These are phyloP conservation scores for Criorhina ranunculi DNA, from an alignment of 2,888 invertebrate species.

Conservation along the genomic window DNA sequence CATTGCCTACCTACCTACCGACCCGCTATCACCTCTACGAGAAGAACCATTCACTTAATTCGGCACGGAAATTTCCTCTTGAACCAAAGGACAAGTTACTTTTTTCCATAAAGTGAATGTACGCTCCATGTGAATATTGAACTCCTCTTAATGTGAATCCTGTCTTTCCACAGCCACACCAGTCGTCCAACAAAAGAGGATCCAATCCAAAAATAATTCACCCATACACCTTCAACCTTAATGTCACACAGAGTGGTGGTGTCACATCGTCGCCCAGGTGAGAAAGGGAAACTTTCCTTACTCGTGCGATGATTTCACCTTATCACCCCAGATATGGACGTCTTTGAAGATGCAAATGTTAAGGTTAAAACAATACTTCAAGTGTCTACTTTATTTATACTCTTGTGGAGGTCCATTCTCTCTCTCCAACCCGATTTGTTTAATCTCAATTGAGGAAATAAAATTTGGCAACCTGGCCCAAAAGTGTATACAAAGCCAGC, in stretches of 20 bases:
- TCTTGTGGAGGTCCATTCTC: background rate
- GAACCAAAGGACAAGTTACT: background rate
- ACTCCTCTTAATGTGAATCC: constrained; percentile 31
- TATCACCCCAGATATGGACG: constrained; percentile 4
- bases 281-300: constrained; percentile 70
- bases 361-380: constrained; percentile 47
- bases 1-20: background rate
- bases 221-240: constrained; percentile 17
- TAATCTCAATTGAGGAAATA: constrained; percentile 15
- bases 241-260: constrained; percentile 7
- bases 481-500: constrained; percentile 4
- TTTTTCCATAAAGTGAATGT: constrained; percentile 27
- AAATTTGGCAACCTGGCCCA: constrained; percentile 37
- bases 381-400: constrained; percentile 14
- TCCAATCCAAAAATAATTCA: constrained; percentile 39
- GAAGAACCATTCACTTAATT: constrained; percentile 13
- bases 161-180: background rate
- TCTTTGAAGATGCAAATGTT: constrained; percentile 28
- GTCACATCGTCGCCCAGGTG: background rate
- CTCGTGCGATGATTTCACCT: constrained; percentile 43
- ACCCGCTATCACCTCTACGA: background rate
- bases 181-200: background rate
- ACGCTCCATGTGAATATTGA: constrained; percentile 37
- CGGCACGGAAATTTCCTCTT: background rate
- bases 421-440: background rate